phyloP scores from a whole-genome alignment of 2,113 vertebrate species.

The Thermophis baileyi region DNA sequence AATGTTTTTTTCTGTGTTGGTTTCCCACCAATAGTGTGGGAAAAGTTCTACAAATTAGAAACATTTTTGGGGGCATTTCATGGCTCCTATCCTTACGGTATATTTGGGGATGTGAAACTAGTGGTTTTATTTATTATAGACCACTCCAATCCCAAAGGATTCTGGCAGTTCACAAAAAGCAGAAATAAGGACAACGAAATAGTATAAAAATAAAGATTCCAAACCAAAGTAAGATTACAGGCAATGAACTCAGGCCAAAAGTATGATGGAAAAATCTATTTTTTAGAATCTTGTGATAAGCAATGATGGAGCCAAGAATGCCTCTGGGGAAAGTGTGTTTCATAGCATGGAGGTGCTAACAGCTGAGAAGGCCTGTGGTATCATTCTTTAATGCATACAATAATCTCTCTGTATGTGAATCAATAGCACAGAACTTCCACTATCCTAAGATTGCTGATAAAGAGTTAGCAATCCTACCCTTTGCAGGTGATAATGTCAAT shows the following conservation, averaged over 20 bases:
- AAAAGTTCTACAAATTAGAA: background rate
- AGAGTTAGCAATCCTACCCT: background rate
- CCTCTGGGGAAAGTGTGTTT: background rate
- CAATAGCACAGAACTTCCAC: background rate
- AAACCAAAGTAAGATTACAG: background rate
- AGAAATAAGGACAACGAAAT: background rate
- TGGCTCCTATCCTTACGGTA: background rate
- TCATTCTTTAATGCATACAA: background rate
- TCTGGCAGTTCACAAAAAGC: background rate
- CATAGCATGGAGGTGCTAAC: background rate
- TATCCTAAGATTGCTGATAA: background rate
- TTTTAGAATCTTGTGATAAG: background rate
- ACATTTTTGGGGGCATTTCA: background rate
- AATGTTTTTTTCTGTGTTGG: background rate
- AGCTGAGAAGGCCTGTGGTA: background rate
- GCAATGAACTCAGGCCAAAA: background rate
- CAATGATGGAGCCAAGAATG: background rate
- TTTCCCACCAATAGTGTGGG: background rate
- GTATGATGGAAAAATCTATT: background rate
- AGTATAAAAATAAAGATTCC: background rate
- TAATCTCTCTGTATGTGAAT: background rate
- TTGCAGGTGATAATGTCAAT: background rate
- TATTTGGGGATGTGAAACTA: background rate
- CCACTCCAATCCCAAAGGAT: background rate
- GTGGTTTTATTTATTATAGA: background rate